Evolutionary conservation across 2,888 invertebrate species (phyloP), one percentile per base, ranked within the genome.

Genomic region (Melanostoma mellinum): DNA sequence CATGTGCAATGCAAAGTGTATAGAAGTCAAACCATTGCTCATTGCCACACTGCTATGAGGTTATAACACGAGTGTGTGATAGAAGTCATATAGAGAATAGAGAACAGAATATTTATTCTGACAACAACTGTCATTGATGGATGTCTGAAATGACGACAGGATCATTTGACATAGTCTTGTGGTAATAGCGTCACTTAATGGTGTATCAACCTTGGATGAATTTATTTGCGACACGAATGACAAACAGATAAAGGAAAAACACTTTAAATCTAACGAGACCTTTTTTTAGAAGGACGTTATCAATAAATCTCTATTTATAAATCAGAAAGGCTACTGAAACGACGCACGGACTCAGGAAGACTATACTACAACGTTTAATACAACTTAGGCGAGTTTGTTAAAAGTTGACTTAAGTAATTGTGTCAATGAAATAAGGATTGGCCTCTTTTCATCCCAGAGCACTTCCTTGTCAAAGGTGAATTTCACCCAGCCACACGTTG

Each of bases 1-100:
- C 77, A 81, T 77, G 73, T 82, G 77, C 63, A 76, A 50, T 75
- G 75, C 42, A 67, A 69, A 65, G 46, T 73, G 42, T 38, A 72
- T 4, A 60, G 1, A 48, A 68, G 58, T 60, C 48, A 58, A 60
- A 48, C 36, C 61, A 73, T 74, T 72, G 71, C 60, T 20, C 53
- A 72, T 58, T 65, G 53, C 35, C 42, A 68, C 46, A 67, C 20
- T 46, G 48, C 35, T 32, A 20, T 20, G 20, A 20, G 20, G 20
- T 33, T 1, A 8, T 56, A 10, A 32, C 5, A n/a, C 9, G n/a
- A 46, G 50, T 50, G 20, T 30, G 4, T 46, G 60, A 67, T 55
- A 20, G 40, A 2, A 36, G 48, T 3, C 4, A 20, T 30, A 48
- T 35, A 63, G 61, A 63, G 61, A 61, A 63, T 55, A 58, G 63